Evolutionary conservation across 2,113 vertebrate genomes (phyloP).

Genomic region (Todiramphus chloris): DNA sequence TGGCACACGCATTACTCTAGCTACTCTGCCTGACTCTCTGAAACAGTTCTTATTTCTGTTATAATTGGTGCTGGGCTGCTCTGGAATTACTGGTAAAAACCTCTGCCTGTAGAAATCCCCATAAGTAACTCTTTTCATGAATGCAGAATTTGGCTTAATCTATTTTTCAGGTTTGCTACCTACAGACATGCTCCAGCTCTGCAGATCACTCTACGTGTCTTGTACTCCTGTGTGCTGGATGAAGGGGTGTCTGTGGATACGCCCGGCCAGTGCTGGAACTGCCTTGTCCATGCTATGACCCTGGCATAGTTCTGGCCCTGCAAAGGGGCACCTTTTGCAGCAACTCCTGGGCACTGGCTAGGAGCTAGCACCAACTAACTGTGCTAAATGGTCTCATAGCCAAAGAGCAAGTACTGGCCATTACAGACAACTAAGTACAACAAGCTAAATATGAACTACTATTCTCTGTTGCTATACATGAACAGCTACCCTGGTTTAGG

Average conservation of each 20-base stretch:
- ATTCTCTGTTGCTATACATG: background rate
- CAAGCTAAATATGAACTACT: background rate
- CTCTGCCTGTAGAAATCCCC: background rate
- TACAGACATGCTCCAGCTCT: background rate
- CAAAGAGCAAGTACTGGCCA: background rate
- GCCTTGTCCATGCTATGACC: background rate
- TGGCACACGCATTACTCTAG: background rate
- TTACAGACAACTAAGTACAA: background rate
- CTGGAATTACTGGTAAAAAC: background rate
- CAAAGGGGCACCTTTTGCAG: background rate
- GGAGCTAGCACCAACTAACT: background rate
- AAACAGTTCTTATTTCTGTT: background rate
- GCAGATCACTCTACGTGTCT: accelerated
- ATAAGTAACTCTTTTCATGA: background rate
- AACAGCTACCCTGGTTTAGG: background rate
- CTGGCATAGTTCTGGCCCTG: background rate
- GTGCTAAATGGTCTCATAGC: background rate
- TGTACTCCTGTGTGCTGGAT: too few relatives aligned
- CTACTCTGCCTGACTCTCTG: background rate
- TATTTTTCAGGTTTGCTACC: background rate
- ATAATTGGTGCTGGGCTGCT: background rate
- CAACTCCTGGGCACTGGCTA: background rate
- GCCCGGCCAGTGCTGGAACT: accelerated
- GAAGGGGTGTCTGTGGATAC: accelerated
- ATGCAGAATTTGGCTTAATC: background rate